Conservation (phyloP, 2,113 vertebrate genomes). For the Oxygymnocypris stewartii region DNA sequence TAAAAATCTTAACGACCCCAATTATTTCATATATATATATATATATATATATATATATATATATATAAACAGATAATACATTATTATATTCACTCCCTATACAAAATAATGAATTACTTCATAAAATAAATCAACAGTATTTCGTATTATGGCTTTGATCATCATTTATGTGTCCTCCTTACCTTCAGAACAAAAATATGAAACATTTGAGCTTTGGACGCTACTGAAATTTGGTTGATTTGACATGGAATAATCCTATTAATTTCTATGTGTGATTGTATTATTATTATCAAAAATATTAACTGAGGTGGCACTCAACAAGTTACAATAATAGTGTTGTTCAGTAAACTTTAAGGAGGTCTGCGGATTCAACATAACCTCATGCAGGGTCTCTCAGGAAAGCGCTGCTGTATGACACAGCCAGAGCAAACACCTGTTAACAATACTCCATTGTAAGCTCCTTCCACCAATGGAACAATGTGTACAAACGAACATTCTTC, state of each 20-base stretch:
- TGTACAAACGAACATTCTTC: slow-evolving; percentile 35
- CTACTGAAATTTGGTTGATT: background rate
- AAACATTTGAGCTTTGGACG: background rate
- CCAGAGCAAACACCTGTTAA: slow-evolving; percentile 47
- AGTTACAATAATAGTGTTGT: background rate
- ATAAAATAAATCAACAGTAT: background rate
- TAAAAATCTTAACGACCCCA: no score
- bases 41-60: no score
- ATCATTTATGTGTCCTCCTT: background rate
- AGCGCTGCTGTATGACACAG: slow-evolving; percentile 3
- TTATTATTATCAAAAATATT: background rate
- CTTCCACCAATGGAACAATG: slow-evolving; percentile 20
- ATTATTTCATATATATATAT: no score
- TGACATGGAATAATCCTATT: background rate
- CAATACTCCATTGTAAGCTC: slow-evolving; percentile 48
- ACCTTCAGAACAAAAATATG: background rate
- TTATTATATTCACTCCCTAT: no score
- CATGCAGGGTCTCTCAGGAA: slow-evolving; percentile 23
- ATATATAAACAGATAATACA: no score
- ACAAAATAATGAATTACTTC: background rate
- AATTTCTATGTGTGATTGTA: background rate
- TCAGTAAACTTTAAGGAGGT: background rate
- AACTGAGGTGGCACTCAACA: background rate
- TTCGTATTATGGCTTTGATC: background rate
- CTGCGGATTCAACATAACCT: background rate